phyloP scores from a whole-genome alignment of 2,797 vertebrate genomes.

The Pristis pectinata region DNA sequence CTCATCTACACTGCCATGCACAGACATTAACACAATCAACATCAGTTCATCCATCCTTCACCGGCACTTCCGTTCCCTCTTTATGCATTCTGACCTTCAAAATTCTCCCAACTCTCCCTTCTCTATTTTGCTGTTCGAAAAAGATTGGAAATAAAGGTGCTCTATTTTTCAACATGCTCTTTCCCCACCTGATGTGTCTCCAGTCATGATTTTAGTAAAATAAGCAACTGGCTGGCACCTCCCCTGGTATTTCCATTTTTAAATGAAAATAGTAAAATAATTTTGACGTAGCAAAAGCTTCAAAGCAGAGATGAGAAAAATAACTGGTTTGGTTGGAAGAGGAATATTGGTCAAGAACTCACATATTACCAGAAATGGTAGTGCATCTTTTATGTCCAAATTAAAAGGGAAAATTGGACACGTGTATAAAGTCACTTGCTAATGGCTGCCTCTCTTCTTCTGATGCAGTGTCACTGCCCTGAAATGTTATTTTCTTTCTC shows the following conservation, averaged over 20 bases:
- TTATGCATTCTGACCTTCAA: neutral
- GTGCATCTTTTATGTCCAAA: too few relatives aligned
- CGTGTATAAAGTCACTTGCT: too few relatives aligned
- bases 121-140: neutral
- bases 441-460: too few relatives aligned
- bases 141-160: neutral
- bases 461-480: too few relatives aligned
- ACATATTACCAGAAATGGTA: neutral
- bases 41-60: neutral
- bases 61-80: neutral
- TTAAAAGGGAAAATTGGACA: too few relatives aligned
- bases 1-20: neutral
- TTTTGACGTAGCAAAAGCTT: too few relatives aligned
- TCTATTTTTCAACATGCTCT: neutral
- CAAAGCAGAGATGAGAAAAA: neutral
- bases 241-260: neutral
- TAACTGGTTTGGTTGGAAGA: neutral
- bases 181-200: neutral
- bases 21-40: neutral
- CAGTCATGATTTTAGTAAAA: neutral
- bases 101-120: too few relatives aligned
- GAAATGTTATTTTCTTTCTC: too few relatives aligned
- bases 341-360: neutral
- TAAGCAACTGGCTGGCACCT: neutral
- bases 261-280: neutral